Base-by-base conservation (phyloP, 2,888 invertebrate species). In the Zootermopsis nevadensis region DNA sequence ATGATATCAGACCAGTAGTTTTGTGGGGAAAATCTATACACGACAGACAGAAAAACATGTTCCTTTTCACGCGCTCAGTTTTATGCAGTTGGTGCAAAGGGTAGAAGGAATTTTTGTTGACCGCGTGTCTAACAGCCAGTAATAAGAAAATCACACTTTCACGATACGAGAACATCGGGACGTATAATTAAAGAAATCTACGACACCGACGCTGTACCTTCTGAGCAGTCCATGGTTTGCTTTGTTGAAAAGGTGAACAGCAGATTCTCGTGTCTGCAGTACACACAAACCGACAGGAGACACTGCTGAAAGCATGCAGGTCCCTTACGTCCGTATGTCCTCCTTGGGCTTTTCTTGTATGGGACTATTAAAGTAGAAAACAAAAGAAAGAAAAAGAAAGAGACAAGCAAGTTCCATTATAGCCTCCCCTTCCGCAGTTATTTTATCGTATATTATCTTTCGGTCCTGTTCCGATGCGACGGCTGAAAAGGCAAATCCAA, bases 361-460 rank as follows among this genome's bases (percentile, higher is more conserved):
- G 55, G 55, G 55, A 55, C 55, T 55, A 55, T 55, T 55, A 55
- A 12, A 55, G n/a, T n/a, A n/a, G n/a, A n/a, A n/a, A n/a, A n/a
- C n/a, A n/a, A n/a, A n/a, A n/a, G 55, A 6, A 24, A 24, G 22
- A 55, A n/a, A n/a, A 55, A 12, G 22, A 19, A 12, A 55, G 55
- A 55, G 22, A 55, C 55, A 55, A 55, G 55, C 55, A 15, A 55
- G 55, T 55, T 19, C 55, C 55, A 55, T 55, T 55, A 55, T 55
- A 55, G 22, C 6, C 55, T n/a, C 55, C 55, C 55, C 55, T 55
- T n/a, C 55, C 55, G 1, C 22, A 55, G 19, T 55, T 55, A 15
- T 55, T 55, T 55, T 55, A 55, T n/a, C n/a, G n/a, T n/a, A n/a
- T 55, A 19, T 55, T 55, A 55, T 55, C 53, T 3, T 55, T 55